Evolutionary conservation across 2,113 vertebrate species (phyloP).

Genomic region (Asarcornis scutulata): DNA sequence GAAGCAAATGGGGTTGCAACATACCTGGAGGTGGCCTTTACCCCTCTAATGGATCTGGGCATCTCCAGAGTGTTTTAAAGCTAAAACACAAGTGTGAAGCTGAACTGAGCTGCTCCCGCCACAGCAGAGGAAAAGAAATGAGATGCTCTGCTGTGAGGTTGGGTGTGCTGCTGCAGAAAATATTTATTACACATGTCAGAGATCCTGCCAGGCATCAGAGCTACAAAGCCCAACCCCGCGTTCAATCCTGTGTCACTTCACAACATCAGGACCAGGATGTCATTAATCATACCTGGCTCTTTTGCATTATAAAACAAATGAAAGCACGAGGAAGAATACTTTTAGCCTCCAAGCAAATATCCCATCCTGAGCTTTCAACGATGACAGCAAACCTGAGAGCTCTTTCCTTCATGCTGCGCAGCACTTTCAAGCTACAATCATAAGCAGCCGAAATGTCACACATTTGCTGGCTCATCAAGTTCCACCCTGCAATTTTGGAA

Average conservation of each 20-base stretch:
- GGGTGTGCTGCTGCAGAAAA: not conserved
- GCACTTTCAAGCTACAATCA: not conserved
- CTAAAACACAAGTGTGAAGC: not conserved
- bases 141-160: not conserved
- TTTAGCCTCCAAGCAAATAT: constrained; percentile 10
- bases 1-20: not conserved
- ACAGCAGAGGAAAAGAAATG: not conserved
- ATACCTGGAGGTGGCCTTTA: constrained; percentile 16
- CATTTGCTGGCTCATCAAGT: constrained; percentile 41
- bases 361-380: not conserved
- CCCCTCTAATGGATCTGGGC: not conserved
- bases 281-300: not conserved
- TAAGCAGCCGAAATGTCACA: not conserved
- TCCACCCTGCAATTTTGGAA: constrained; percentile 2
- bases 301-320: not conserved
- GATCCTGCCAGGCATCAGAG: not conserved
- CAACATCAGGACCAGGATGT: not conserved
- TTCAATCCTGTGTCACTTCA: not conserved
- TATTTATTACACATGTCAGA: not conserved
- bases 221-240: not conserved
- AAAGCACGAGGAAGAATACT: not conserved
- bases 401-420: not conserved
- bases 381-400: not conserved
- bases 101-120: not conserved
- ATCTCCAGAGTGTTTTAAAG: not conserved